These are phyloP conservation scores for Andrena dorsata DNA, from an alignment of 2,888 invertebrate species.

Conservation along the genomic window DNA sequence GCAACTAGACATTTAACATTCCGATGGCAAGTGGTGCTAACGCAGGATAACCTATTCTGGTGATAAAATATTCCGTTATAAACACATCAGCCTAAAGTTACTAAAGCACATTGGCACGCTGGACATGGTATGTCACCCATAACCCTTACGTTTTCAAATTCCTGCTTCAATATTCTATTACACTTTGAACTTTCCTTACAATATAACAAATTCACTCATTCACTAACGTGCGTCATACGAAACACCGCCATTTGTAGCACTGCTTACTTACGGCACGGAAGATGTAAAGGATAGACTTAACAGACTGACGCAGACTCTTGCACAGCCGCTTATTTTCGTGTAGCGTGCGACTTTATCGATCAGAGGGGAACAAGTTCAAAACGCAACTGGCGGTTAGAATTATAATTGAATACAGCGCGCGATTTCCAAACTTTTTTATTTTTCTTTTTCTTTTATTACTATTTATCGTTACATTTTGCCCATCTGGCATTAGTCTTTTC, in stretches of 20 bases:
- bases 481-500: too few relatives aligned
- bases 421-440: too few relatives aligned
- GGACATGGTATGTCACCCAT: not conserved
- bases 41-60: slow-evolving; percentile 46
- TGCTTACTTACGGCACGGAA: not conserved
- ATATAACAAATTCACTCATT: slow-evolving; percentile 10
- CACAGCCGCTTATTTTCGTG: too few relatives aligned
- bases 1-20: slow-evolving; percentile 4
- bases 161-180: not conserved
- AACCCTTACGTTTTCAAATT: slow-evolving; percentile 24
- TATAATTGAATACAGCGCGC: too few relatives aligned
- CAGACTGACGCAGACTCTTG: too few relatives aligned
- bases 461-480: too few relatives aligned
- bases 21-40: slow-evolving; percentile 1
- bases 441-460: too few relatives aligned
- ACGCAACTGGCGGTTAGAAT: too few relatives aligned
- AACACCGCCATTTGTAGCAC: slow-evolving; percentile 29
- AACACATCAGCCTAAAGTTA: not conserved
- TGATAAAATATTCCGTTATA: slow-evolving; percentile 13
- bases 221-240: not conserved
- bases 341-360: too few relatives aligned
- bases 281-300: not conserved
- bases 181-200: slow-evolving; percentile 6
- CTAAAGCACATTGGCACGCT: not conserved
- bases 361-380: too few relatives aligned